Base-by-base conservation (phyloP, 2,113 vertebrate species). In the Rhegmatorhina hoffmannsi region DNA sequence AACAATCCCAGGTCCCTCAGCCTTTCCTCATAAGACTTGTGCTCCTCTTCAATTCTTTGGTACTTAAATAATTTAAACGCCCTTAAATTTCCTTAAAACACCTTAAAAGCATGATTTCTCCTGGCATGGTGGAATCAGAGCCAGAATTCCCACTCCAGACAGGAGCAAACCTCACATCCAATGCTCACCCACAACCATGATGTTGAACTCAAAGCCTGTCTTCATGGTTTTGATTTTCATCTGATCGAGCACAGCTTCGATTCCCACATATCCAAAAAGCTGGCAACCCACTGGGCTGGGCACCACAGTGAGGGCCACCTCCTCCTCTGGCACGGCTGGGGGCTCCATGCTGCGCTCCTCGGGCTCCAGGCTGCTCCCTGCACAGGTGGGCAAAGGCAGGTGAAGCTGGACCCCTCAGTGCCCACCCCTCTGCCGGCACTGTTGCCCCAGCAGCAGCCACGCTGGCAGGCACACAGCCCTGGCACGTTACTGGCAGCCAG, bases 181-280 rank as follows among this genome's bases (percentile, higher is more conserved):
- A 18, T 2, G 93, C 99, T 98, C 96, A 99, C 99, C 99, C 46
- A 99, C 99, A 34, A 99, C 99, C 99, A 99, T 99, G 98, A 99
- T 98, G 98, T 99, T 99, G 95, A 99, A 99, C 96, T 99, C 99
- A 8, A 99, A 99, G 38, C 99, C 99, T 0, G 96, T 98, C 97
- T 99, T 99, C 98, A 99, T 99, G 85, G 99, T 99, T 94, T 99
- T 99, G 97, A 98, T 98, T 82, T 98, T 98, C 98, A 99, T 98
- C 97, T 99, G 99, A 94, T 99, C 99, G 62, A 99, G 98, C 33
- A 99, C 99, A 0, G 99, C 98, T 85, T 99, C 99, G 1, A 99
- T 99, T 72, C 99, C 99, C 96, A 99, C 99, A 0, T 99, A 98
- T 44, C 98, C 98, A 3, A 99, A 98, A 46, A 98, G 97, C 93